Conservation (phyloP, 2,797 vertebrate genomes). For the Myotis daubentonii region DNA sequence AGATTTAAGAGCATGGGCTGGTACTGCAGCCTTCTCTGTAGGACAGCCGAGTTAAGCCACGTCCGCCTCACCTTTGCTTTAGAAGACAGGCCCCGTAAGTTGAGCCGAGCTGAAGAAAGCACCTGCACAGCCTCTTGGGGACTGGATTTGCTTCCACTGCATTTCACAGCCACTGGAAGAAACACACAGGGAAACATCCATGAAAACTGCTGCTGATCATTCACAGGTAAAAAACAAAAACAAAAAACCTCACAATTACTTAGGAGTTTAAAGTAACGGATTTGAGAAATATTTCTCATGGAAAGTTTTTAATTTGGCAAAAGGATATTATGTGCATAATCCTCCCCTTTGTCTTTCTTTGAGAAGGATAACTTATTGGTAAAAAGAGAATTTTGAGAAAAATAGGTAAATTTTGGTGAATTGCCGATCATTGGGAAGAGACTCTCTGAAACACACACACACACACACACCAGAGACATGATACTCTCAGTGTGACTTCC, state of each 20-base stretch:
- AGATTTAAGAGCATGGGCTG: not conserved
- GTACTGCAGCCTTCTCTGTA: not conserved
- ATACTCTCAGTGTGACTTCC: not conserved
- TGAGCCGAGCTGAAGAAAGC: slow-evolving; percentile 94
- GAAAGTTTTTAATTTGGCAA: slow-evolving; percentile 11
- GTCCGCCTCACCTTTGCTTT: slow-evolving; percentile 93
- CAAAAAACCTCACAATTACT: not conserved
- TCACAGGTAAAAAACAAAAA: not conserved
- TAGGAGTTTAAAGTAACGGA: not conserved
- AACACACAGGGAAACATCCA: not conserved
- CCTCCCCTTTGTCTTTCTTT: not conserved
- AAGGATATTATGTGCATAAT: not conserved
- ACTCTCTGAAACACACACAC: not conserved
- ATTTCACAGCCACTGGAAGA: slow-evolving; percentile 91
- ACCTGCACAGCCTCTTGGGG: slow-evolving; percentile 91
- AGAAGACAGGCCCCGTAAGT: slow-evolving; percentile 90
- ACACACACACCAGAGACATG: not conserved
- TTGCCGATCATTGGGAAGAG: not conserved
- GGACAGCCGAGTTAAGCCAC: not conserved
- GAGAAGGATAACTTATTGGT: not conserved
- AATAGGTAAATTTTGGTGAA: not conserved
- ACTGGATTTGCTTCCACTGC: slow-evolving; percentile 89
- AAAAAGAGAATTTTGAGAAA: not conserved
- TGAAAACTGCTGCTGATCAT: not conserved
- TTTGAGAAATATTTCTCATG: slow-evolving; percentile 3